Conservation (phyloP, 2,888 invertebrate genomes). For the Osmoderma eremita region DNA sequence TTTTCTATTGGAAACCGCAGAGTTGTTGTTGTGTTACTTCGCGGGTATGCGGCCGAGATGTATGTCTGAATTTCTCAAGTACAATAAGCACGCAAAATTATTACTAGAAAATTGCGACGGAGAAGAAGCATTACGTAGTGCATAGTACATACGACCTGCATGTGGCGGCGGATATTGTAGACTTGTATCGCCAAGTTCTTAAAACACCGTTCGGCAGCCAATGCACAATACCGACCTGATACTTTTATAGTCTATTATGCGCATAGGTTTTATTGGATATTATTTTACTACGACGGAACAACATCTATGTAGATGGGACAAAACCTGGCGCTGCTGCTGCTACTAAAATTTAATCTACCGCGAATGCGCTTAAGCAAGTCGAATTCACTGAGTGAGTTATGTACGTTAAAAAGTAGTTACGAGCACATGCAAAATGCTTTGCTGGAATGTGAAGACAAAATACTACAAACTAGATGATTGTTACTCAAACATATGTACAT, state of each 20-base stretch:
- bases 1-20: neutral
- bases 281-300: conserved; percentile 21
- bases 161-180: conserved; percentile 3
- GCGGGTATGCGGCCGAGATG: conserved; percentile 1
- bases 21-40: neutral
- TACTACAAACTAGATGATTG: too few species aligned
- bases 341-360: conserved; percentile 3
- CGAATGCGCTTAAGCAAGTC: conserved; percentile 3
- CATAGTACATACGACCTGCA: neutral
- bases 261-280: conserved; percentile 5
- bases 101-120: conserved; percentile 19
- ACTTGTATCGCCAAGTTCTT: conserved; percentile 8
- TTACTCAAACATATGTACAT: too few species aligned
- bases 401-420: too few species aligned
- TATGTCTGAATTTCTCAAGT: conserved; percentile 5
- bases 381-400: neutral
- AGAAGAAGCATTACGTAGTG: conserved; percentile 9
- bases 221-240: neutral
- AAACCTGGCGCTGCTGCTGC: neutral
- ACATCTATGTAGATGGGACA: conserved; percentile 10
- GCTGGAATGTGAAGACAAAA: too few species aligned
- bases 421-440: too few species aligned
- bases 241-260: conserved; percentile 23
- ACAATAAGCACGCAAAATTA: conserved; percentile 21
- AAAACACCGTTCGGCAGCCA: neutral